Conservation (phyloP, 2,888 invertebrate genomes). For the Apamea sordens region DNA sequence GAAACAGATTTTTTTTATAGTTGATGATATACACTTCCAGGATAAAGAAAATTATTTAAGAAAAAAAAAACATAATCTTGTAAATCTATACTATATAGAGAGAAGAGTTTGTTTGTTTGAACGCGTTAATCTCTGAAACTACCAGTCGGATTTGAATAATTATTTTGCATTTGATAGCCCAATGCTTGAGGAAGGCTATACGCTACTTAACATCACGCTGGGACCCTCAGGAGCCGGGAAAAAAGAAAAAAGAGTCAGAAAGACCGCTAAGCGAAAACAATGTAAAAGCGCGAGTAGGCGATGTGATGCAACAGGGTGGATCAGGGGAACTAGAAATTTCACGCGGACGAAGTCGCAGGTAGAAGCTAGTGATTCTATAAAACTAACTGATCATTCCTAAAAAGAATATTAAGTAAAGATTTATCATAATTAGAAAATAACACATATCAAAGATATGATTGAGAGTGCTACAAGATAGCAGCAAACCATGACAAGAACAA, state of each 20-base stretch:
- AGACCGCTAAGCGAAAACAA: too few relatives aligned
- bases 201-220: too few relatives aligned
- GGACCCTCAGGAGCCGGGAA: background rate
- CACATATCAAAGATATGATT: background rate
- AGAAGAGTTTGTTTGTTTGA: background rate
- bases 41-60: background rate
- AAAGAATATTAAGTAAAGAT: background rate
- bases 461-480: background rate
- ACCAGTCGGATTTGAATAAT: background rate
- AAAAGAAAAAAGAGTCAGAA: background rate
- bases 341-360: too few relatives aligned
- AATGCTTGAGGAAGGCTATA: too few relatives aligned
- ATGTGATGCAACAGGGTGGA: too few relatives aligned
- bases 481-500: background rate
- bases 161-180: too few relatives aligned
- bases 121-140: background rate
- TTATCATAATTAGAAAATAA: background rate
- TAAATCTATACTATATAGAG: background rate
- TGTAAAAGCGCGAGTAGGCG: too few relatives aligned
- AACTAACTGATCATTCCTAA: background rate
- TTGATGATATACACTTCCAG: background rate
- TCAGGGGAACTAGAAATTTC: too few relatives aligned
- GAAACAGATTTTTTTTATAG: background rate
- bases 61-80: background rate
- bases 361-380: background rate